Percentiles rank a stretch among this genome's conserved stretches.
Conservation (phyloP, 2,888 invertebrate genomes). For the Poecilobothrus nobilitatus region DNA sequence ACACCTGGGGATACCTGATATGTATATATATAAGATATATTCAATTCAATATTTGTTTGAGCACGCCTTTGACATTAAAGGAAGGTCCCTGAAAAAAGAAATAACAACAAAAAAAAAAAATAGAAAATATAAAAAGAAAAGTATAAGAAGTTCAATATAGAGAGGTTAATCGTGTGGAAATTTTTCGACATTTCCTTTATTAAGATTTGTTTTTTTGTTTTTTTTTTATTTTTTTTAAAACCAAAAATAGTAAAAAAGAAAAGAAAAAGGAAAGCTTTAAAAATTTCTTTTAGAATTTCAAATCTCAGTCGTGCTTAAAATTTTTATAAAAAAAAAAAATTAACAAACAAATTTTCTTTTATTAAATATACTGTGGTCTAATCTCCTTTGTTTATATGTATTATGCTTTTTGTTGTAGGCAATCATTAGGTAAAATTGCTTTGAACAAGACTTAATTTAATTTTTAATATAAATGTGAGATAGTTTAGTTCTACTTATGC, state of each 20-base stretch:
- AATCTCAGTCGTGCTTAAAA: not conserved
- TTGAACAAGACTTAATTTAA: too few relatives aligned
- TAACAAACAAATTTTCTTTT: too few relatives aligned
- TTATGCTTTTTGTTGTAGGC: too few relatives aligned
- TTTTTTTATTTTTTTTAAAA: not conserved
- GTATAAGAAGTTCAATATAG: not conserved
- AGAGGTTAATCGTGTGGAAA: slow-evolving; percentile 4
- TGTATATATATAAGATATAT: not conserved
- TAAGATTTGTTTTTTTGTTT: not conserved
- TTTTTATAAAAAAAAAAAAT: not conserved
- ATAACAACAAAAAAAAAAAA: not conserved
- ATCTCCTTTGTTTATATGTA: not conserved
- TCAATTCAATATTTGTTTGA: not conserved
- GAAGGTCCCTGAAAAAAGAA: too few relatives aligned
- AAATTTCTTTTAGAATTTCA: not conserved
- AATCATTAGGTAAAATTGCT: too few relatives aligned
- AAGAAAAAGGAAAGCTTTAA: not conserved
- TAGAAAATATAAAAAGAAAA: not conserved
- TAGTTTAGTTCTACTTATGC: too few relatives aligned
- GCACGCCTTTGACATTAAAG: not conserved
- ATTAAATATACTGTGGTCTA: not conserved
- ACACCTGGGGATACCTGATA: not conserved
- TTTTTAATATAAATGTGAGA: too few relatives aligned
- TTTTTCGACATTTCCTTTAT: slow-evolving; percentile 4
- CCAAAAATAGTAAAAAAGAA: not conserved